Percentiles rank a stretch among this genome's conserved stretches.
Conservation (phyloP, 2,113 vertebrate species). For the Rhabdomys dilectus region DNA sequence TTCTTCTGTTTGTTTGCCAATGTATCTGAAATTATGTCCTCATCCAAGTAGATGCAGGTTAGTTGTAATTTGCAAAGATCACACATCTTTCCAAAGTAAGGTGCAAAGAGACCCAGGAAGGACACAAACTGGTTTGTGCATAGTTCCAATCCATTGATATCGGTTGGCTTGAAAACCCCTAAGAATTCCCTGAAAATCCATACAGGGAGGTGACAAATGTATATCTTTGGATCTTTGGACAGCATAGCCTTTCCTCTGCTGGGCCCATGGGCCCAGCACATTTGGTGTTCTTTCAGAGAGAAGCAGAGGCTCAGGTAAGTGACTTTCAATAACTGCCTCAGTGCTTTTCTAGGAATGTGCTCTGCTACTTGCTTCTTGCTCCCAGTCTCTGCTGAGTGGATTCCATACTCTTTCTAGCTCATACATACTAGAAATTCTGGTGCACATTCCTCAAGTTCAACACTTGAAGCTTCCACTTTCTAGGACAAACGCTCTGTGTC, state of each 20-base stretch:
- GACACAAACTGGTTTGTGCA: no score
- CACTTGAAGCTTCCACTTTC: neutral
- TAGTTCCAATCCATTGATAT: neutral
- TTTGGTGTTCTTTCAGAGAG: neutral
- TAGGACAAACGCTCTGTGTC: neutral
- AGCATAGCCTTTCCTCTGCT: neutral
- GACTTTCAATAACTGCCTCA: neutral
- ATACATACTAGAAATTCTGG: no score
- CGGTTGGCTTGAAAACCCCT: neutral
- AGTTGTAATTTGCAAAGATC: neutral
- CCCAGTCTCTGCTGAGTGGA: neutral
- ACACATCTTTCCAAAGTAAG: neutral
- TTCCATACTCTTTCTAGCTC: neutral
- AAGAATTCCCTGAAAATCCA: neutral
- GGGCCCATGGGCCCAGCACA: neutral
- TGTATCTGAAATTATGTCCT: fast-evolving
- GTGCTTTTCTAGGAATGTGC: neutral
- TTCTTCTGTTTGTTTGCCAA: neutral
- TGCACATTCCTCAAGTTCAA: no score
- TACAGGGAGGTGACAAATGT: neutral
- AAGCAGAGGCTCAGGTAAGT: neutral
- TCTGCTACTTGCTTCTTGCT: neutral
- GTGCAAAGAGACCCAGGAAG: neutral
- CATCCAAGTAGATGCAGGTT: neutral
- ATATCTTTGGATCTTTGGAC: neutral